Conservation (phyloP, 2,888 invertebrate species). For the Athalia cordata region DNA sequence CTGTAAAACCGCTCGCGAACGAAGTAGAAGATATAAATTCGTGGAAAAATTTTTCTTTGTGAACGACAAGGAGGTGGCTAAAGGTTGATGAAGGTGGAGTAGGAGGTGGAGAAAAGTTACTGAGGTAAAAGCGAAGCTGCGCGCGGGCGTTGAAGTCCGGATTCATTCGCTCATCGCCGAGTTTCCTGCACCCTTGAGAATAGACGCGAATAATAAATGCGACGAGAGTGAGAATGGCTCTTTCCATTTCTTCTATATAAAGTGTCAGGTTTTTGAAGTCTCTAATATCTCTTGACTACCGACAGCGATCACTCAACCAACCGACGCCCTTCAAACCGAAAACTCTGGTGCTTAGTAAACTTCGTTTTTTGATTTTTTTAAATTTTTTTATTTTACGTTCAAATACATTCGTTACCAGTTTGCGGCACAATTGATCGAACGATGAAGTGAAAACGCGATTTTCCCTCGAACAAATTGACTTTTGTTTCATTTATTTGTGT, state of each 20-base stretch:
- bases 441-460: too few relatives aligned
- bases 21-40: neutral
- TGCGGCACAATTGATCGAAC: too few relatives aligned
- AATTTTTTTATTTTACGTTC: neutral
- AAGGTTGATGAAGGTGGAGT: neutral
- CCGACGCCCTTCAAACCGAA: neutral
- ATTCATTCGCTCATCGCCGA: slow-evolving; percentile 30
- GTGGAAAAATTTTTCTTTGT: neutral
- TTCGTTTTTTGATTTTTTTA: slow-evolving; percentile 9
- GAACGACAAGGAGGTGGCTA: neutral
- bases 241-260: neutral
- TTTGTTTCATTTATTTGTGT: too few relatives aligned
- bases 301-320: slow-evolving; percentile 37
- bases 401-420: too few relatives aligned
- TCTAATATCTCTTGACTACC: slow-evolving; percentile 41
- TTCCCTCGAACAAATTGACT: too few relatives aligned
- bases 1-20: neutral
- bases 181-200: neutral
- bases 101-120: neutral
- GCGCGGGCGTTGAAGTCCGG: slow-evolving; percentile 1
- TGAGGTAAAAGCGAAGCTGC: neutral
- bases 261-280: slow-evolving; percentile 35
- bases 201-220: slow-evolving; percentile 40
- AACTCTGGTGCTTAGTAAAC: neutral
- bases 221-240: slow-evolving; percentile 16